These are phyloP conservation scores for Homarus gammarus DNA, from an alignment of 2,888 invertebrate genomes.

Conservation along the genomic window DNA sequence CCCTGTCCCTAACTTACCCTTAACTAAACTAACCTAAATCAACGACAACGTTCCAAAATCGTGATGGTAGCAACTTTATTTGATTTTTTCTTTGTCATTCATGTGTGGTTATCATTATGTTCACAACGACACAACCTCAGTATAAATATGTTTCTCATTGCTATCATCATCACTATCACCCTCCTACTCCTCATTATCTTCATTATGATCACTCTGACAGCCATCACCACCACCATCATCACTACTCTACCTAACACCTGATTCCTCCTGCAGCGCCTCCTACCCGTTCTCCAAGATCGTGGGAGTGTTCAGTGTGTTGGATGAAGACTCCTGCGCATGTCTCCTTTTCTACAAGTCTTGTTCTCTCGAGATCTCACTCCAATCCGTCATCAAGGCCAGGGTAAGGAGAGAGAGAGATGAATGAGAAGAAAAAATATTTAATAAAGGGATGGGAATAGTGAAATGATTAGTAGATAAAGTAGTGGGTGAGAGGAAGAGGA, in stretches of 20 bases:
- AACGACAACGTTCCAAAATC: too few relatives aligned
- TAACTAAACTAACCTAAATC: too few relatives aligned
- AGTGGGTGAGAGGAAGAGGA: neutral
- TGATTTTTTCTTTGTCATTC: too few relatives aligned
- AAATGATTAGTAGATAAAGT: too few relatives aligned
- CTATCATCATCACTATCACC: too few relatives aligned
- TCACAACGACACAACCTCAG: too few relatives aligned
- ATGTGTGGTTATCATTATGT: too few relatives aligned
- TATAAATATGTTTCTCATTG: too few relatives aligned
- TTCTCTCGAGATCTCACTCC: constrained; percentile 1
- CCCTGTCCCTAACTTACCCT: too few relatives aligned
- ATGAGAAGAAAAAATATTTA: too few relatives aligned
- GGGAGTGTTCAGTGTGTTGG: constrained; percentile 26
- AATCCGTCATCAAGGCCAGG: neutral
- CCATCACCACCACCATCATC: neutral
- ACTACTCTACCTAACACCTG: neutral
- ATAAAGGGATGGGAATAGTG: too few relatives aligned
- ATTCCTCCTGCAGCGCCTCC: neutral
- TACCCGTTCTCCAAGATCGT: constrained; percentile 28
- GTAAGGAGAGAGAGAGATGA: neutral
- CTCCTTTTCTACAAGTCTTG: neutral
- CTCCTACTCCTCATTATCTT: neutral
- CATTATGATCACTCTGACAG: neutral
- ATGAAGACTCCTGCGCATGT: constrained; percentile 32
- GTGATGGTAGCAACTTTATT: too few relatives aligned